phyloP scores from a whole-genome alignment of 2,113 vertebrate species.

The Myrmecobius fasciatus region DNA sequence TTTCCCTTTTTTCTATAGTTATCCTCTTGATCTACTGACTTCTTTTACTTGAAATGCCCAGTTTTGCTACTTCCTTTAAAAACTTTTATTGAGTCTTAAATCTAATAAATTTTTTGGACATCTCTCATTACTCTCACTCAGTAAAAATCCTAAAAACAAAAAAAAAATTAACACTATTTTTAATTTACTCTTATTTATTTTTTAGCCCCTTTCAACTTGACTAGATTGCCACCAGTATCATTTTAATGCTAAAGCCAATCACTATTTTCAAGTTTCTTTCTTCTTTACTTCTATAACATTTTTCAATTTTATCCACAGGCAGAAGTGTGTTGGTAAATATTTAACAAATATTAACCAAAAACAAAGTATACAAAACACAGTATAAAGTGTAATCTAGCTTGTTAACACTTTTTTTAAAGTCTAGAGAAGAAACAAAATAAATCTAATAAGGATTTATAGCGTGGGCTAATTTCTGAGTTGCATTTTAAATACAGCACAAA shows the following conservation, averaged over 20 bases:
- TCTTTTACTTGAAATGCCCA: background rate
- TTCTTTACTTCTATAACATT: background rate
- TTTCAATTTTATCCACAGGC: background rate
- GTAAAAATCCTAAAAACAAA: background rate
- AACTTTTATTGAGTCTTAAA: background rate
- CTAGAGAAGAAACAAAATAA: background rate
- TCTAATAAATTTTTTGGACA: background rate
- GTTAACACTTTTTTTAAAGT: background rate
- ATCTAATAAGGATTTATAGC: background rate
- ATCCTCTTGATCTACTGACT: background rate
- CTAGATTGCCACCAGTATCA: background rate
- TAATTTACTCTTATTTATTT: background rate
- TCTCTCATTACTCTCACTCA: background rate
- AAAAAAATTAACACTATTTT: background rate
- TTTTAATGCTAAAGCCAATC: background rate
- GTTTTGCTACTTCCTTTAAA: background rate
- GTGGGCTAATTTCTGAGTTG: background rate
- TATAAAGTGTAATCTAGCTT: background rate
- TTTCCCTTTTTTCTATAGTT: background rate
- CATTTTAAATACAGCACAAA: too few relatives aligned
- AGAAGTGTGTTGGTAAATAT: background rate
- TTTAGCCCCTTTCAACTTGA: background rate
- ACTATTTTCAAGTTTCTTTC: background rate
- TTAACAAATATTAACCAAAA: background rate
- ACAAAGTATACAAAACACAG: background rate